Conservation (phyloP, 2,888 invertebrate species). For the Tanytarsus gracilentus region DNA sequence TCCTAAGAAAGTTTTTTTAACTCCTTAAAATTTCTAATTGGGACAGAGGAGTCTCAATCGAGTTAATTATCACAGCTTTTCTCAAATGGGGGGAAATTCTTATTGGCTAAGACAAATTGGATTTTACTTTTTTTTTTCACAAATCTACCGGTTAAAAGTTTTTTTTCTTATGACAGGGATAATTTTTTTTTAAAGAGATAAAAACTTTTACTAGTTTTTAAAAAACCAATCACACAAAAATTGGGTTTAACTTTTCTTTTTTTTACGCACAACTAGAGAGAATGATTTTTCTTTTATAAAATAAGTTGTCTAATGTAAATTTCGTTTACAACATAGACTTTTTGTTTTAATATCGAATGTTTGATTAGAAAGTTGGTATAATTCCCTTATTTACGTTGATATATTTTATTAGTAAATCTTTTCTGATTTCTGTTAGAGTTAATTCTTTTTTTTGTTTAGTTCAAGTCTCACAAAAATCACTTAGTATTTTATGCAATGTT, state of each 20-base stretch:
- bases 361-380: constrained; percentile 17
- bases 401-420: constrained; percentile 13
- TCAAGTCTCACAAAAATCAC: constrained; percentile 27
- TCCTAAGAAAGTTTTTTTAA: not conserved
- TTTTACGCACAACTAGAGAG: constrained; percentile 26
- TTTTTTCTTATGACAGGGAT: too few species aligned
- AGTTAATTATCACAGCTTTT: constrained; percentile 27
- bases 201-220: not conserved
- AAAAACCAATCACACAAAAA: constrained; percentile 27
- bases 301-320: too few species aligned
- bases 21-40: constrained; percentile 6
- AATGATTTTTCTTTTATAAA: constrained; percentile 14
- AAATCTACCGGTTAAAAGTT: not conserved
- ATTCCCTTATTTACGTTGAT: constrained; percentile 19
- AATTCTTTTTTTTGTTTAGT: too few species aligned
- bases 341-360: constrained; percentile 17
- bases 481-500: constrained; percentile 24
- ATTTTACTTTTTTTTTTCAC: constrained; percentile 4
- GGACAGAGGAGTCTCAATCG: constrained; percentile 30
- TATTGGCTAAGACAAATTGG: constrained; percentile 25
- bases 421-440: constrained; percentile 16
- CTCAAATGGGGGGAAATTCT: constrained; percentile 11
- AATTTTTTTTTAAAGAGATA: not conserved
- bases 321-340: constrained; percentile 7
- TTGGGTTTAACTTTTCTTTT: not conserved